Percentiles rank a stretch among this genome's conserved stretches.
Conservation (phyloP, 2,797 vertebrate genomes). For the Erethizon dorsatum region DNA sequence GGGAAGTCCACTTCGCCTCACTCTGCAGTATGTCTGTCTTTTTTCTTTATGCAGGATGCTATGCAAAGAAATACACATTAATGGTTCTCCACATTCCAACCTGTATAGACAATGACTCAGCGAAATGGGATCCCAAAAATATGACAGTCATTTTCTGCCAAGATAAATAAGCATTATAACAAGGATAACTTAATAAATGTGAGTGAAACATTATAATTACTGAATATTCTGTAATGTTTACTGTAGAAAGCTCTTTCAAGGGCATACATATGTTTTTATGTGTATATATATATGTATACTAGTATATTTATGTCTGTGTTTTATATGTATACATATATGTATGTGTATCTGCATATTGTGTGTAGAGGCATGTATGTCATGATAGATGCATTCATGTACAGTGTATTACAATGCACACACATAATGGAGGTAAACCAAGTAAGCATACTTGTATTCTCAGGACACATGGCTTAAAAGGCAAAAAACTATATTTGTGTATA, state of each 20-base stretch:
- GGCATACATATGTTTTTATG: background rate
- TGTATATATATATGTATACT: background rate
- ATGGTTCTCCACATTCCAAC: background rate
- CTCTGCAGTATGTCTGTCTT: background rate
- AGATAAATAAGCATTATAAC: background rate
- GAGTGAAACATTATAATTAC: slow-evolving; percentile 12
- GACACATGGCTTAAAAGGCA: background rate
- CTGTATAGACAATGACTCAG: background rate
- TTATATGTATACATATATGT: no score
- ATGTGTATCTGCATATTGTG: background rate
- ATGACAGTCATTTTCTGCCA: background rate
- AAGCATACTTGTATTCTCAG: background rate
- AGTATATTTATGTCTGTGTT: background rate
- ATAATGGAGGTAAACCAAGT: background rate
- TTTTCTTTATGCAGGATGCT: slow-evolving; percentile 56
- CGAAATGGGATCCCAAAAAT: background rate
- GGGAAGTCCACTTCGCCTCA: background rate
- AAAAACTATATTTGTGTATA: background rate
- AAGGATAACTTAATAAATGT: background rate
- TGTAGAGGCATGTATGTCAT: background rate
- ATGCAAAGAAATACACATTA: background rate
- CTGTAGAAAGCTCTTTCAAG: background rate
- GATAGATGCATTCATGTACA: background rate
- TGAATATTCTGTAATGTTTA: background rate
- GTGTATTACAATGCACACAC: background rate